Base-by-base conservation (phyloP, 2,797 vertebrate species). In the Chloroceryle inda region DNA sequence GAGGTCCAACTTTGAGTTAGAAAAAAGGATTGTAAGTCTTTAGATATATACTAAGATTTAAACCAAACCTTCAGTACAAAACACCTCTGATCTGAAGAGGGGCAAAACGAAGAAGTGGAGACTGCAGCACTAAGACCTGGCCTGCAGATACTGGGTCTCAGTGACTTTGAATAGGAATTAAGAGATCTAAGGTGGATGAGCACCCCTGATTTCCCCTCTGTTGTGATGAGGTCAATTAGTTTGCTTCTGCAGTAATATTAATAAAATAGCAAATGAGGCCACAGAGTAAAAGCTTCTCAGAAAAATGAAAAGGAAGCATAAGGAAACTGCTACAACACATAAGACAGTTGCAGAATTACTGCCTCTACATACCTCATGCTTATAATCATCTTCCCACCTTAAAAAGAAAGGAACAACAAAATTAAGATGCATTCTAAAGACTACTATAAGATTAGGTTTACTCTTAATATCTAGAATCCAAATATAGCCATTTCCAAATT, bases 371-470 rank as follows among this genome's bases (percentile, higher is more conserved):
- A 97, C 97, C 97, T 95, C 92, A 67, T 24, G 71, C 47, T 94
- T 92, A 64, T n/a, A 74, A 90, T 78, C 53, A 68, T 67, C 73
- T 86, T 92, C 83, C 95, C 91, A 95, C 86, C 97, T 97, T 85
- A 87, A 88, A 92, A 88, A 86, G 35, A 77, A 92, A 92, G 31
- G 94, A 88, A 81, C 47, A 4, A 37, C 72, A 95, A 24, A 40
- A 78, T 59, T 73, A 88, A 63, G 11, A 80, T 35, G 6, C 38
- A 85, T 53, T 75, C 63, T 72, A 66, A 73, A 89, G 19, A 59
- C 17, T 35, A 56, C 27, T 49, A 85, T 81, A 33, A 67, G 8
- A 5, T 37, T 44, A 40, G 2, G 13, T 45, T 81, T 75, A 78
- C 27, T 78, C 12, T 68, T 1, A 45, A 15, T 58, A 83, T n/a